A percentile compares a stretch with the other conserved stretches of the same genome.
Evolutionary conservation across 2,113 vertebrate genomes (phyloP).

Genomic region (Pluvianellus socialis): DNA sequence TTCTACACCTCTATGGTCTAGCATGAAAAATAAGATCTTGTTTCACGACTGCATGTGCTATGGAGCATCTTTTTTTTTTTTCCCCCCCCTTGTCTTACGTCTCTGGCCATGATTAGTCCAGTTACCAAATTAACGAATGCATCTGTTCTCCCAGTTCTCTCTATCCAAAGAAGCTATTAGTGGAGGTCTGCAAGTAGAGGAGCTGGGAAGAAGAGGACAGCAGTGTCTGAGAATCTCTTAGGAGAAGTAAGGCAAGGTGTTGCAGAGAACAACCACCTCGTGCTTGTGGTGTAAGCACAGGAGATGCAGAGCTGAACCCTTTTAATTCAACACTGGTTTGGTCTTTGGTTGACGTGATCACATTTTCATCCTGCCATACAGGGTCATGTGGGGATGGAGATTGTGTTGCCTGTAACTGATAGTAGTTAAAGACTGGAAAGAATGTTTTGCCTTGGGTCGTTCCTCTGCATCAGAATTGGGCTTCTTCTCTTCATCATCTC

Average conservation of each 20-base stretch:
- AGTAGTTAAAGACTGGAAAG: neutral
- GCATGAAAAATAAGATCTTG: neutral
- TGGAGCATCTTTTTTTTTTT: neutral
- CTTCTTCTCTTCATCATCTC: neutral
- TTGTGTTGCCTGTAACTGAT: neutral
- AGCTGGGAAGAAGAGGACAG: neutral
- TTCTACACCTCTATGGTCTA: neutral
- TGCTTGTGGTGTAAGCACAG: fast-evolving
- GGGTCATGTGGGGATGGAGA: neutral
- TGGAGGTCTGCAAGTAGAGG: neutral
- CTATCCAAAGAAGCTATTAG: neutral
- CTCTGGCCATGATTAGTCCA: neutral
- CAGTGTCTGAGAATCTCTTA: no score
- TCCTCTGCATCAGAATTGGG: neutral
- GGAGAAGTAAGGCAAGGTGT: neutral
- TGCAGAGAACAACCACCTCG: no score
- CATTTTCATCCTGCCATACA: neutral
- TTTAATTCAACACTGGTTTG: neutral
- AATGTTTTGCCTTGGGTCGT: neutral
- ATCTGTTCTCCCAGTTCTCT: neutral
- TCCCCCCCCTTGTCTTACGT: neutral
- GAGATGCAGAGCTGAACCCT: neutral
- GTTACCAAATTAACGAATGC: no score
- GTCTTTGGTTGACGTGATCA: neutral
- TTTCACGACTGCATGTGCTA: neutral